Conservation (phyloP, 2,888 invertebrate genomes). For the Lacanobia wlatinum region DNA sequence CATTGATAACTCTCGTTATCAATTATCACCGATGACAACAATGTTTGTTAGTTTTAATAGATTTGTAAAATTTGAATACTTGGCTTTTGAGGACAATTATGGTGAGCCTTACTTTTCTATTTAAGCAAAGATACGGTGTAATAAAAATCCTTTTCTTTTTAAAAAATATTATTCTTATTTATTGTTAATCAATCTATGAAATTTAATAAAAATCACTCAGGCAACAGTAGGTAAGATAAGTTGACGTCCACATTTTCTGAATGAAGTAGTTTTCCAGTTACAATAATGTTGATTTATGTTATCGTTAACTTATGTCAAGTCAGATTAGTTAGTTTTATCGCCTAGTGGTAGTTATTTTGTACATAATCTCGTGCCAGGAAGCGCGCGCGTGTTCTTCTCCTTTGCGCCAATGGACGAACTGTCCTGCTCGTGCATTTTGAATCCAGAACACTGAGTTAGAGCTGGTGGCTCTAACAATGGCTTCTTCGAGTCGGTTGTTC, state of each 20-base stretch:
- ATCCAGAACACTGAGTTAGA: slow-evolving; percentile 78
- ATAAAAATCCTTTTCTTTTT: not conserved
- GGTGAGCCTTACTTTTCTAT: not conserved
- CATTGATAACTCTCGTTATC: slow-evolving; percentile 19
- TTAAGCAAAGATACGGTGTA: not conserved
- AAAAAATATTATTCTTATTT: slow-evolving; percentile 47
- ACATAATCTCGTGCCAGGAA: slow-evolving; percentile 82
- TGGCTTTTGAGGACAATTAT: slow-evolving; percentile 7
- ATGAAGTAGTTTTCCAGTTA: not conserved
- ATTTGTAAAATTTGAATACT: slow-evolving; percentile 14
- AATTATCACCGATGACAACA: slow-evolving; percentile 11
- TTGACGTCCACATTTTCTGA: not conserved
- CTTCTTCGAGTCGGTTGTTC: slow-evolving; percentile 79
- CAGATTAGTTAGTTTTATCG: slow-evolving; percentile 40
- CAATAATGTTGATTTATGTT: not conserved
- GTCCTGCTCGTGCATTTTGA: slow-evolving; percentile 74
- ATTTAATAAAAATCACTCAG: not conserved
- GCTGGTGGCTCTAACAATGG: slow-evolving; percentile 72
- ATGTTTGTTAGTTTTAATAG: slow-evolving; percentile 4
- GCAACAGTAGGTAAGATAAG: not conserved
- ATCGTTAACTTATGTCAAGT: not conserved
- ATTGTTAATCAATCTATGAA: slow-evolving; percentile 1
- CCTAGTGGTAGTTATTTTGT: slow-evolving; percentile 76
- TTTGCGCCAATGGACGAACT: slow-evolving; percentile 77
- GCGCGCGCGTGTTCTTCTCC: slow-evolving; percentile 72